These are phyloP conservation scores for Pseudochromis fuscus DNA, from an alignment of 2,797 vertebrate species.

Conservation along the genomic window DNA sequence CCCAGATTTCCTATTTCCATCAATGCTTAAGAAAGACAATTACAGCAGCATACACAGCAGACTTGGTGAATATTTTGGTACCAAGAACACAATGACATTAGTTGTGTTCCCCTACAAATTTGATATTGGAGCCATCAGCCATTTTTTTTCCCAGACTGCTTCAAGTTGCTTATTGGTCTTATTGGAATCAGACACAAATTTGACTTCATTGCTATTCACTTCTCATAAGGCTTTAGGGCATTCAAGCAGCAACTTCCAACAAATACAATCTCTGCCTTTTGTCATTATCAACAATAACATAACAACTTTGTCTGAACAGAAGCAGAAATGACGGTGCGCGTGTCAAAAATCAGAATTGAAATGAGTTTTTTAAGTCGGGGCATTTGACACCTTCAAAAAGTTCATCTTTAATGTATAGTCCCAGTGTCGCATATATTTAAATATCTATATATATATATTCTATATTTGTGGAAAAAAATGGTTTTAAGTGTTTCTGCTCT, in stretches of 20 bases:
- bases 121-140: conserved; percentile 40
- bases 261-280: conserved; percentile 86
- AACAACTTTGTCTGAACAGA: conserved; percentile 62
- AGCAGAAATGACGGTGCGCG: conserved; percentile 61
- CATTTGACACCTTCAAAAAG: conserved; percentile 48
- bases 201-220: conserved; percentile 73
- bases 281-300: conserved; percentile 68
- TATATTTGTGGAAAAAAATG: conserved; percentile 28
- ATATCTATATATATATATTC: conserved; percentile 3
- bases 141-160: conserved; percentile 52
- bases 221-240: conserved; percentile 88
- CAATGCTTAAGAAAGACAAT: conserved; percentile 75
- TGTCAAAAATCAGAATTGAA: conserved; percentile 52
- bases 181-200: conserved; percentile 63
- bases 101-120: conserved; percentile 50
- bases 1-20: conserved; percentile 61
- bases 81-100: conserved; percentile 58
- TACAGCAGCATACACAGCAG: conserved; percentile 79
- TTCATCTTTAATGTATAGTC: conserved; percentile 39
- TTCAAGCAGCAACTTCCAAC: conserved; percentile 87
- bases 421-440: conserved; percentile 30
- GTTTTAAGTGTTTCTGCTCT: conserved; percentile 25
- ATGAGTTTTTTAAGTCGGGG: conserved; percentile 43
- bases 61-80: conserved; percentile 78
- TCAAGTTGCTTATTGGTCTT: conserved; percentile 54